Evolutionary conservation across 1,140 invertebrate genomes (phyloP), one percentile per base, ranked within the genome.

Genomic region (Anthonomus grandis): DNA sequence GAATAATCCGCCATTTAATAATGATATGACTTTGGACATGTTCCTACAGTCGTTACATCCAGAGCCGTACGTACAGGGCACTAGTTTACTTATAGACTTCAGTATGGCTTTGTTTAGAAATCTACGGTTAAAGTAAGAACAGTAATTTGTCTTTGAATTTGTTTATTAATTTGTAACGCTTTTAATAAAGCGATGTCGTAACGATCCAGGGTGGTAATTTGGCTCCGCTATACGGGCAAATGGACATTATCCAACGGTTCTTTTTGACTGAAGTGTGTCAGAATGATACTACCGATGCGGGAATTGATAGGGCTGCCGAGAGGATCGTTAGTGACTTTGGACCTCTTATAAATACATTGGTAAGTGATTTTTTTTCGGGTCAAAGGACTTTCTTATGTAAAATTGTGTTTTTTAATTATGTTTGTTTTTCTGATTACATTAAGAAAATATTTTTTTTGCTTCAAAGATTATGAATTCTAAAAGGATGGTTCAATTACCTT

Each of bases 201-300:
- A 34, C 58, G 5, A 38, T 71, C 19, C 65, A 62, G 41, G 60
- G 46, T 27, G 67, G 67, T 8, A 64, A 64, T 45, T 46, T 67
- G 25, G 64, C 69, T 13, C 68, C 68, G 1, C 46, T 70, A 10
- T 54, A 67, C 55, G 60, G 68, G 24, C 70, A 74, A 0, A 64
- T 66, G 49, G 68, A 70, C 19, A 57, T 78, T 24, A 74, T 78
- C 9, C 72, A 79, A 45, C 51, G 69, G 4, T 79, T 81, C 66
- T 63, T 81, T 25, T 57, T 76, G 17, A 65, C 67, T 10, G 62
- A 79, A 10, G 70, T 79, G 25, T 67, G 75, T 22, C 73, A 78
- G 17, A 70, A 74, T 22, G 62, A 70, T 12, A 66, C 57, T n/a
- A 66, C 54, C 15, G 58, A 66, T n/a, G 42, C 57, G 12, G 67